These are phyloP conservation scores for Pangasianodon gigas DNA, from an alignment of 2,113 vertebrate genomes.

Conservation along the genomic window DNA sequence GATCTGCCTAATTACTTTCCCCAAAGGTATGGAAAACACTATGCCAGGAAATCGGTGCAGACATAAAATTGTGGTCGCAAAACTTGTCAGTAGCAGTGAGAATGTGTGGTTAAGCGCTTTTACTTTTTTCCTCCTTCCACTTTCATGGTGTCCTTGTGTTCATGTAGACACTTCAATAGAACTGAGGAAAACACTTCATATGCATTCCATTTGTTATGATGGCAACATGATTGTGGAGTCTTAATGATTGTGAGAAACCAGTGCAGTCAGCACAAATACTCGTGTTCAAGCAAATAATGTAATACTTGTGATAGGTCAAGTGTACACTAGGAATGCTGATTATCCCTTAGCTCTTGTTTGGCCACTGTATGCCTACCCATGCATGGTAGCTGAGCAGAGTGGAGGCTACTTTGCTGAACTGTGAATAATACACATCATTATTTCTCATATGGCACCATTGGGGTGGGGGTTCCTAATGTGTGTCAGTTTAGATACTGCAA, in stretches of 20 bases:
- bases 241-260: not conserved
- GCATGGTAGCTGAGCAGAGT: not conserved
- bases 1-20: not conserved
- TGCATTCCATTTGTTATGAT: conserved; percentile 20
- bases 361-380: not conserved
- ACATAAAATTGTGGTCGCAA: not conserved
- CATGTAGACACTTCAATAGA: not conserved
- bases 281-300: conserved; percentile 1
- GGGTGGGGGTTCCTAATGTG: not conserved
- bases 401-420: not conserved
- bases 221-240: not conserved
- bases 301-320: not conserved
- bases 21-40: not conserved
- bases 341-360: not conserved
- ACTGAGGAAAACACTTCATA: conserved; percentile 4
- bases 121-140: not conserved
- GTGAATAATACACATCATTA: conserved; percentile 15
- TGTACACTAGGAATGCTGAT: not conserved
- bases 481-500: conserved; percentile 6
- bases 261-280: not conserved
- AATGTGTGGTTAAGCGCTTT: not conserved
- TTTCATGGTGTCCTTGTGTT: not conserved
- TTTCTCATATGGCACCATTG: not conserved
- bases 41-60: not conserved
- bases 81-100: not conserved